These are phyloP conservation scores for Scotopteryx bipunctaria DNA, from an alignment of 2,888 invertebrate genomes.

Conservation along the genomic window DNA sequence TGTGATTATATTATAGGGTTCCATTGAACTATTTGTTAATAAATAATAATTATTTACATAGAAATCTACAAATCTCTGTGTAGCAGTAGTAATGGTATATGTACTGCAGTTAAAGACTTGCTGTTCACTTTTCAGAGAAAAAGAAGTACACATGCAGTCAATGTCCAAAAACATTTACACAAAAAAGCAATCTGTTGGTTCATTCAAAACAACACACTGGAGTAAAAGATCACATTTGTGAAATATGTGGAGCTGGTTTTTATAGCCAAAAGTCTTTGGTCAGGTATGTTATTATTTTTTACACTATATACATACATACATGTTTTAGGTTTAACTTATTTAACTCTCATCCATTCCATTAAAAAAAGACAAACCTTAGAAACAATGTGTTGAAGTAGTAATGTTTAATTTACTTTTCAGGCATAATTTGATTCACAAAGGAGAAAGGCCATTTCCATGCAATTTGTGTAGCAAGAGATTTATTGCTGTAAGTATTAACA, in stretches of 20 bases:
- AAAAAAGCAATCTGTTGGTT: constrained; percentile 67
- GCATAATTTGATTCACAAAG: constrained; percentile 79
- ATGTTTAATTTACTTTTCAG: constrained; percentile 58
- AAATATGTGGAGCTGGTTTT: constrained; percentile 78
- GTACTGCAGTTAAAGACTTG: background rate
- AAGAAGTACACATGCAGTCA: constrained; percentile 75
- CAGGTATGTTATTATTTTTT: constrained; percentile 68
- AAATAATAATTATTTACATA: no score
- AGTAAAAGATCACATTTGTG: constrained; percentile 78
- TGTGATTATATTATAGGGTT: no score
- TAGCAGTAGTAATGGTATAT: no score
- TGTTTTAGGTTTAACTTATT: no score
- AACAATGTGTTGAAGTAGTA: no score
- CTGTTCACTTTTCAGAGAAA: constrained; percentile 60
- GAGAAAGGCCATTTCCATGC: constrained; percentile 74
- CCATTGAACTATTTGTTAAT: no score
- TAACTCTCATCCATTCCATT: no score
- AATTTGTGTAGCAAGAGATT: constrained; percentile 75
- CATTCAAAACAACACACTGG: constrained; percentile 77
- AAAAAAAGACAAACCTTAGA: no score
- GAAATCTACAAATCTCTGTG: no score
- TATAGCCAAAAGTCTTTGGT: constrained; percentile 77
- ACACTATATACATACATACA: no score
- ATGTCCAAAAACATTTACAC: constrained; percentile 73
- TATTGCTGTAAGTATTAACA: constrained; percentile 73